Evolutionary conservation across 2,797 vertebrate species (phyloP).

Genomic region (Oreochromis grahami): DNA sequence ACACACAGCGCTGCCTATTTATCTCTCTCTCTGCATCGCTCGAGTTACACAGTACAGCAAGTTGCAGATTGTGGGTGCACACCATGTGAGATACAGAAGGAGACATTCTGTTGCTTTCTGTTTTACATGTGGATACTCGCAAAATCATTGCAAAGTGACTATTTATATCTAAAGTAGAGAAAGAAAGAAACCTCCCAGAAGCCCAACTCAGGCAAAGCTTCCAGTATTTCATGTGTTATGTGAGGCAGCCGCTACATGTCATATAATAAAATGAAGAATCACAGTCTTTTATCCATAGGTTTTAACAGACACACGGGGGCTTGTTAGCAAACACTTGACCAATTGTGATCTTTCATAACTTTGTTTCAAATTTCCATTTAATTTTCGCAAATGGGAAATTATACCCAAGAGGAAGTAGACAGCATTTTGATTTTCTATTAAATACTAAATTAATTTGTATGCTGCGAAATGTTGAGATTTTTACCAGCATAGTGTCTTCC

Average conservation of each 20-base stretch:
- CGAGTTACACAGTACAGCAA: neutral
- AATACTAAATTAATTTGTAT: slow-evolving; percentile 39
- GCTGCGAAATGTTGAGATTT: slow-evolving; percentile 21
- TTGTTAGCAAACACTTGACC: slow-evolving; percentile 33
- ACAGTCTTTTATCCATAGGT: neutral
- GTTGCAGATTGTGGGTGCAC: neutral
- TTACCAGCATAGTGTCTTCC: slow-evolving; percentile 4
- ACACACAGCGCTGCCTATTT: neutral
- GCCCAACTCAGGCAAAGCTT: neutral
- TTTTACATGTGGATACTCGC: neutral
- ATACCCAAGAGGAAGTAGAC: slow-evolving; percentile 21
- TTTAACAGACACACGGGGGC: neutral
- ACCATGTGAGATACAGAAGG: neutral
- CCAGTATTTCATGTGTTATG: neutral
- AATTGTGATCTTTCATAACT: slow-evolving; percentile 12
- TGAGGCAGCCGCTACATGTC: neutral
- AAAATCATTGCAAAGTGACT: neutral
- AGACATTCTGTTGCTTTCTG: neutral
- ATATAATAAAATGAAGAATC: neutral
- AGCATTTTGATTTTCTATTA: slow-evolving; percentile 44
- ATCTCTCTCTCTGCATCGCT: neutral
- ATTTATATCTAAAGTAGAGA: neutral
- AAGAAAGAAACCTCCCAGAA: neutral
- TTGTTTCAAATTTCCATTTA: slow-evolving; percentile 26
- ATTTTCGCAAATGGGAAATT: slow-evolving; percentile 39